Percentiles rank a stretch among this genome's conserved stretches.
Evolutionary conservation across 2,888 invertebrate species (phyloP).

Genomic region (Tetrapedia diversipes): DNA sequence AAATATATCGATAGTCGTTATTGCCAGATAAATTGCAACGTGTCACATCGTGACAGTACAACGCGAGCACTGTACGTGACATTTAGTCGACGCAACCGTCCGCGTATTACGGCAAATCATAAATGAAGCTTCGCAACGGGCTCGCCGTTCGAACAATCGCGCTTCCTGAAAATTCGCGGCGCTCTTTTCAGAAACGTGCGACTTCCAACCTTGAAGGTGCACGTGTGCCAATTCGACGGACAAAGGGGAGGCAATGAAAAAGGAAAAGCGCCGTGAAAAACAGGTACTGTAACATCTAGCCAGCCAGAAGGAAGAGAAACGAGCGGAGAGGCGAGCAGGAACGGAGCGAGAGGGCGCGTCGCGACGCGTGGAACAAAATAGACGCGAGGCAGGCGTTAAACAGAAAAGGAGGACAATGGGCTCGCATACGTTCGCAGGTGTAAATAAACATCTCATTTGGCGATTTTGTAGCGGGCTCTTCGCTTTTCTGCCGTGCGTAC

Average conservation of each 20-base stretch:
- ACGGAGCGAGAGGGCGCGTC: background rate
- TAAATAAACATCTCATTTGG: slow-evolving; percentile 65
- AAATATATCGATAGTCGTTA: background rate
- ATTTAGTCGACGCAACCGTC: background rate
- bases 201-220: slow-evolving; percentile 8
- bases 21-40: background rate
- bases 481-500: no score
- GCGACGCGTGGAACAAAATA: slow-evolving; percentile 30
- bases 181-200: background rate
- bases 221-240: slow-evolving; percentile 19
- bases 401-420: slow-evolving; percentile 59
- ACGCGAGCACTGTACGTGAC: background rate
- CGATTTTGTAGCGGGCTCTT: slow-evolving; percentile 6
- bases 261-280: slow-evolving; percentile 18
- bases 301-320: background rate
- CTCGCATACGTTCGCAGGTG: slow-evolving; percentile 55
- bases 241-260: slow-evolving; percentile 18
- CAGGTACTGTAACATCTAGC: slow-evolving; percentile 14
- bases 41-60: background rate
- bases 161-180: background rate
- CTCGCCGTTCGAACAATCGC: slow-evolving; percentile 3
- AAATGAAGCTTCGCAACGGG: slow-evolving; percentile 13
- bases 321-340: background rate
- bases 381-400: slow-evolving; percentile 28
- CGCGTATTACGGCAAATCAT: background rate